phyloP scores from a whole-genome alignment of 1,140 invertebrate genomes.

The Yoshiicerus persimilis region DNA sequence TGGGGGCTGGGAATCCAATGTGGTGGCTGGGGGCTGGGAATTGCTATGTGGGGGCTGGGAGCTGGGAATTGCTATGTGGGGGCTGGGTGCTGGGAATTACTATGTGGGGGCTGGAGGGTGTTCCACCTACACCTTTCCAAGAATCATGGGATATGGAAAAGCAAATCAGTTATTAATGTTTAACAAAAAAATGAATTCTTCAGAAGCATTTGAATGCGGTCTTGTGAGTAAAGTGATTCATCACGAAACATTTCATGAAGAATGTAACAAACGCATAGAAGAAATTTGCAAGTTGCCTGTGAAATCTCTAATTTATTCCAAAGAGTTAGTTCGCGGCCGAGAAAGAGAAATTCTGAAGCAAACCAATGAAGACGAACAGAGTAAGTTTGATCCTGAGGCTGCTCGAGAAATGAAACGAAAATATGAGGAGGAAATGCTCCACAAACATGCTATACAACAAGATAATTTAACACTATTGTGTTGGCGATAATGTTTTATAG shows the following conservation, averaged over 20 bases:
- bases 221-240: constrained; percentile 72
- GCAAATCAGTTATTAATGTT: constrained; percentile 79
- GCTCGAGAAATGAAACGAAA: constrained; percentile 27
- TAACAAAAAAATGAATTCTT: constrained; percentile 73
- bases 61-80: too few species aligned
- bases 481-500: too few species aligned
- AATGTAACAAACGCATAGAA: constrained; percentile 61
- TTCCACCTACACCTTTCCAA: constrained; percentile 63
- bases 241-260: constrained; percentile 58
- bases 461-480: too few species aligned
- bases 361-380: constrained; percentile 55
- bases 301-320: constrained; percentile 59
- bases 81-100: too few species aligned
- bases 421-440: neutral
- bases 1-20: too few species aligned
- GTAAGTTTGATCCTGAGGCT: constrained; percentile 24
- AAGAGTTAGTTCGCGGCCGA: constrained; percentile 56
- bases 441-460: too few species aligned
- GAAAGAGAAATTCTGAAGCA: constrained; percentile 55
- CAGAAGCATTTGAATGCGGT: constrained; percentile 69
- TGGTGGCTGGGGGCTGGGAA: too few species aligned
- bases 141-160: constrained; percentile 62
- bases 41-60: too few species aligned
- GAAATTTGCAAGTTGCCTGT: constrained; percentile 57
- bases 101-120: constrained; percentile 64